Percentiles rank a stretch among this genome's conserved stretches.
These are phyloP conservation scores for Zygothrica quintamaculata DNA, from an alignment of 2,888 invertebrate species.

Conservation along the genomic window DNA sequence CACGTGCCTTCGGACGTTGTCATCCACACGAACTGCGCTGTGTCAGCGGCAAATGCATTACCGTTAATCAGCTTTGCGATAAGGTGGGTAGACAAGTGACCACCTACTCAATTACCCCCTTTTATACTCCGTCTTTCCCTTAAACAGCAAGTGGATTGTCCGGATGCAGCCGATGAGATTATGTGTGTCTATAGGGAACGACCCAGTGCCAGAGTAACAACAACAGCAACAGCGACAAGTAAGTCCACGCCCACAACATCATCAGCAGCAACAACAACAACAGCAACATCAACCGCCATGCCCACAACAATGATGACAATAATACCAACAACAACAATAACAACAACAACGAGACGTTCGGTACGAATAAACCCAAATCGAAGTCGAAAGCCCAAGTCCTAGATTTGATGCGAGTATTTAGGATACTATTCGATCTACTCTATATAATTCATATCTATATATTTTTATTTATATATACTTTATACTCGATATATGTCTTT, in stretches of 20 bases:
- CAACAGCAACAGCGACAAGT: constrained; percentile 36
- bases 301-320: constrained; percentile 49
- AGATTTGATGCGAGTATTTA: constrained; percentile 12
- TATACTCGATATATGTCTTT: constrained; percentile 21
- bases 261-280: constrained; percentile 18
- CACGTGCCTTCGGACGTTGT: constrained; percentile 50
- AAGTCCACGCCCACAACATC: constrained; percentile 29
- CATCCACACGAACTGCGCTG: constrained; percentile 87
- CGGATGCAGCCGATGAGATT: constrained; percentile 88
- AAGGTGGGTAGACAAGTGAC: constrained; percentile 72
- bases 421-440: constrained; percentile 18
- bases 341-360: constrained; percentile 63
- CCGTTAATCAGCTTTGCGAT: constrained; percentile 87
- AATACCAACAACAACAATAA: constrained; percentile 26
- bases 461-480: constrained; percentile 41
- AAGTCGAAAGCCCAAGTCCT: constrained; percentile 78
- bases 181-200: constrained; percentile 86
- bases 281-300: constrained; percentile 26
- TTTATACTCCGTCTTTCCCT: no score
- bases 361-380: constrained; percentile 75
- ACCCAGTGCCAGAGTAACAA: constrained; percentile 50
- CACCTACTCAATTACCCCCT: fast-evolving
- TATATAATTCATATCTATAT: constrained; percentile 27
- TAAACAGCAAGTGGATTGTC: constrained; percentile 85
- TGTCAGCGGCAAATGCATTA: constrained; percentile 88